Percentiles rank a stretch among this genome's conserved stretches.
Conservation (phyloP, 1,140 invertebrate species). For the Ruditapes philippinarum region DNA sequence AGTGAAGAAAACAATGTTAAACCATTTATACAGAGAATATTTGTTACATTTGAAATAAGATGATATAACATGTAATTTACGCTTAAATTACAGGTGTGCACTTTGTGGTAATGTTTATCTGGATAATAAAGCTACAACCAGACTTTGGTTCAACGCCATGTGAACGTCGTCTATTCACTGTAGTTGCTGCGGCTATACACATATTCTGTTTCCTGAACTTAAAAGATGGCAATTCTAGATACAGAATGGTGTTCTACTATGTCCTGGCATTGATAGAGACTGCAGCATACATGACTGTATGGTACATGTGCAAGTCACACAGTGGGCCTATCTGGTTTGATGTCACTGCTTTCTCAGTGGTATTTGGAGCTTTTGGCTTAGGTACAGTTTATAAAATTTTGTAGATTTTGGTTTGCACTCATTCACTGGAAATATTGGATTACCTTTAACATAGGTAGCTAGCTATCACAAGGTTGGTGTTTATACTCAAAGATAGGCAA, state of each 20-base stretch:
- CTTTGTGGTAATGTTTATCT: conserved; percentile 92
- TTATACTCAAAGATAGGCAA: too few species aligned
- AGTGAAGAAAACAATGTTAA: too few species aligned
- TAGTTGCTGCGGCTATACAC: conserved; percentile 91
- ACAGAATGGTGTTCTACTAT: conserved; percentile 89
- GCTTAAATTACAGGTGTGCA: conserved; percentile 89
- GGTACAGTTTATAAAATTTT: too few species aligned
- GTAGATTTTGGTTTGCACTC: too few species aligned
- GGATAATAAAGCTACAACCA: conserved; percentile 90
- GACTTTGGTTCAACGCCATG: conserved; percentile 88
- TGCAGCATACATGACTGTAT: conserved; percentile 88
- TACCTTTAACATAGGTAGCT: too few species aligned
- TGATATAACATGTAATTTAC: too few species aligned
- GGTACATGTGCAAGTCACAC: conserved; percentile 81
- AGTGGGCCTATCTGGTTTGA: conserved; percentile 60
- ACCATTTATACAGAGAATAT: too few species aligned
- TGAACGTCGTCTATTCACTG: conserved; percentile 90
- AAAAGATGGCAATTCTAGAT: conserved; percentile 89
- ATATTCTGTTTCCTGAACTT: conserved; percentile 92
- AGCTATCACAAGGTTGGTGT: too few species aligned
- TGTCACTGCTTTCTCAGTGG: conserved; percentile 68
- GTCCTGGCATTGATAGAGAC: conserved; percentile 90
- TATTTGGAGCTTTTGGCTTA: conserved; percentile 81
- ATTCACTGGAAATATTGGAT: too few species aligned
- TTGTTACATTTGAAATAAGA: too few species aligned